Conservation (phyloP, 1,140 invertebrate species). For the Bemisia tabaci region DNA sequence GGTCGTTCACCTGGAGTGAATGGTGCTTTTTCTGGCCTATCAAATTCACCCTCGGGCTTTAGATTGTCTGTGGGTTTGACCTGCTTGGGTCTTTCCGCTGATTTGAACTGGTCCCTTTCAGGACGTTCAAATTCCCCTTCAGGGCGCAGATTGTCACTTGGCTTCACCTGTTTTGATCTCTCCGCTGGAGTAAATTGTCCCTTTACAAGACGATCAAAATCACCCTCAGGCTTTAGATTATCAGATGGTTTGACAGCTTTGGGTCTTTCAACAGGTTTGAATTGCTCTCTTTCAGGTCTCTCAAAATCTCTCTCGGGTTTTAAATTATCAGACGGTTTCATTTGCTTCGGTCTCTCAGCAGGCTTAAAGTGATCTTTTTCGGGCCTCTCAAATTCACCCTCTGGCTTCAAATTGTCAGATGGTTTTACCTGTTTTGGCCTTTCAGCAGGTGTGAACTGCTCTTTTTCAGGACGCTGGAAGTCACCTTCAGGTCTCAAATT, state of each 20-base stretch:
- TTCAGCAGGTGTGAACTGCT: constrained; percentile 2
- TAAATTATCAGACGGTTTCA: constrained; percentile 39
- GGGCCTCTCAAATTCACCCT: constrained; percentile 28
- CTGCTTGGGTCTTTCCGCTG: constrained; percentile 27
- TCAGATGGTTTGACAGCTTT: constrained; percentile 27
- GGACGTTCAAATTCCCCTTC: constrained; percentile 36
- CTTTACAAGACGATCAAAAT: constrained; percentile 32
- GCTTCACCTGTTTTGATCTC: constrained; percentile 33
- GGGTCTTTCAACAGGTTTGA: constrained; percentile 25
- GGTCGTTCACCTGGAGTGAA: constrained; percentile 21
- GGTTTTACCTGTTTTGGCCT: constrained; percentile 36
- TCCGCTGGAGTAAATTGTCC: constrained; percentile 31
- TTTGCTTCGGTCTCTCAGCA: constrained; percentile 30
- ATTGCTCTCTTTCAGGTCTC: constrained; percentile 5
- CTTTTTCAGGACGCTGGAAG: not conserved
- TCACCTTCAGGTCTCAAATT: constrained; percentile 35
- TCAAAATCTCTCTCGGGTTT: constrained; percentile 34
- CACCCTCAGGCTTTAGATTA: constrained; percentile 39
- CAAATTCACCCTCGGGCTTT: constrained; percentile 42
- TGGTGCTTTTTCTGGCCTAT: constrained; percentile 24
- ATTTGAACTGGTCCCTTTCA: constrained; percentile 22
- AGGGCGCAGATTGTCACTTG: constrained; percentile 33
- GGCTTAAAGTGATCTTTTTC: constrained; percentile 39
- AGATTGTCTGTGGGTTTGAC: constrained; percentile 34
- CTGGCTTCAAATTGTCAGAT: constrained; percentile 28